Evolutionary conservation across 2,888 invertebrate genomes (phyloP), one percentile per base, ranked within the genome.

Genomic region (Eupithecia subfuscata): DNA sequence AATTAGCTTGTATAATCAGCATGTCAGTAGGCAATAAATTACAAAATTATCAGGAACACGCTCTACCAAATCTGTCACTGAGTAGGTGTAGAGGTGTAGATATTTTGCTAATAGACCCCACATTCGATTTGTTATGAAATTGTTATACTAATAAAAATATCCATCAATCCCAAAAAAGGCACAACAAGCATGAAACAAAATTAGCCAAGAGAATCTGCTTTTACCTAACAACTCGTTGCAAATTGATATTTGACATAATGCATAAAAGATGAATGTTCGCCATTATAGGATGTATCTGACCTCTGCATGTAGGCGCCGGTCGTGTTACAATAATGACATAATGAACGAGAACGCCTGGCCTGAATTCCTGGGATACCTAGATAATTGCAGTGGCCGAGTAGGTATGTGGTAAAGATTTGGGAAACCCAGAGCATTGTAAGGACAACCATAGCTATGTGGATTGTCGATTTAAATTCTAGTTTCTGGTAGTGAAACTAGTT

Each of bases 241-340:
- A 77, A 75, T 75, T 77, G 64, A 75, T 77, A 75, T 75, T 77
- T 75, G 75, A 75, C 77, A 73, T 74, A 73, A 75, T 70, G 73
- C 73, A 69, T 69, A 77, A 37, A 77, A 77, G 77, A 75, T 81
- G 80, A 78, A 82, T 80, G 81, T 77, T 75, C 75, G 75, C 75
- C 79, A 79, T 78, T 80, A 80, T 72, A 43, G 79, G 79, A 79
- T 82, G 76, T 78, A 79, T 68, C 75, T 78, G 80, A 80, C 80
- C 79, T 76, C 77, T 48, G 73, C 75, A 82, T 82, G 82, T 80
- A 71, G 79, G 76, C 72, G 74, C 77, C 78, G 77, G 81, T 81
- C 79, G 81, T 80, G 81, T 84, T 84, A 83, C 79, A 79, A 78
- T 79, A 80, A 83, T 87, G 84, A 88, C 84, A 87, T 89, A 89